Conservation (phyloP, 2,113 vertebrate genomes). For the Rhinogobius similis region DNA sequence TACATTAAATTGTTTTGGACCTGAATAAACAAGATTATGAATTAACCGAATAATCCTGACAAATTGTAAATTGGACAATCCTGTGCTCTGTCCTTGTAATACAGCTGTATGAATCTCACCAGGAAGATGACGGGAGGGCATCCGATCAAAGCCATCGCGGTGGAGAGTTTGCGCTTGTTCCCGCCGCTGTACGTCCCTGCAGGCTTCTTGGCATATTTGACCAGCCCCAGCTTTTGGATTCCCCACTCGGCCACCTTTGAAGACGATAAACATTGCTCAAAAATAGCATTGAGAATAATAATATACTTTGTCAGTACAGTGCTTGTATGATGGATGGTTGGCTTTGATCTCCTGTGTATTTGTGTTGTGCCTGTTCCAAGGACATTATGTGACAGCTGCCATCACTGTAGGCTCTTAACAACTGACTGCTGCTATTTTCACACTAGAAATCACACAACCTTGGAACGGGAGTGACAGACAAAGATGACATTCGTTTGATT, state of each 20-base stretch:
- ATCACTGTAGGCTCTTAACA: constrained; percentile 45
- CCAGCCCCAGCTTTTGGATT: constrained; percentile 90
- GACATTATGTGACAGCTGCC: constrained; percentile 42
- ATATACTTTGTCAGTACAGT: not conserved
- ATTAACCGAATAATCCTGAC: no score
- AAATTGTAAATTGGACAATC: no score
- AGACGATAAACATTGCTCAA: constrained; percentile 15
- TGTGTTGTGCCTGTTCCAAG: constrained; percentile 41
- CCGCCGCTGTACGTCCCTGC: constrained; percentile 95
- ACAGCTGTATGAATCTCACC: no score
- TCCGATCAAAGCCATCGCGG: constrained; percentile 94
- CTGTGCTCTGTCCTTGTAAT: no score
- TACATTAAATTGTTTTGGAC: no score
- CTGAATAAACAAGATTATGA: no score
- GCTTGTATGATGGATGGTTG: constrained; percentile 31
- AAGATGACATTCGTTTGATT: not conserved
- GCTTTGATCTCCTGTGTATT: constrained; percentile 27
- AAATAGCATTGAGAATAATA: constrained; percentile 2
- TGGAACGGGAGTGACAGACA: constrained; percentile 1
- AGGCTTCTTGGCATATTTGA: constrained; percentile 88
- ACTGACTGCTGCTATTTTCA: constrained; percentile 39
- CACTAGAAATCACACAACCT: constrained; percentile 18
- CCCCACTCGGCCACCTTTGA: constrained; percentile 94
- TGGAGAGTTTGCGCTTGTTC: constrained; percentile 96
- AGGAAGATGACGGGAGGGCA: constrained; percentile 93